Evolutionary conservation across 2,113 vertebrate genomes (phyloP).

Genomic region (Channa maculata): DNA sequence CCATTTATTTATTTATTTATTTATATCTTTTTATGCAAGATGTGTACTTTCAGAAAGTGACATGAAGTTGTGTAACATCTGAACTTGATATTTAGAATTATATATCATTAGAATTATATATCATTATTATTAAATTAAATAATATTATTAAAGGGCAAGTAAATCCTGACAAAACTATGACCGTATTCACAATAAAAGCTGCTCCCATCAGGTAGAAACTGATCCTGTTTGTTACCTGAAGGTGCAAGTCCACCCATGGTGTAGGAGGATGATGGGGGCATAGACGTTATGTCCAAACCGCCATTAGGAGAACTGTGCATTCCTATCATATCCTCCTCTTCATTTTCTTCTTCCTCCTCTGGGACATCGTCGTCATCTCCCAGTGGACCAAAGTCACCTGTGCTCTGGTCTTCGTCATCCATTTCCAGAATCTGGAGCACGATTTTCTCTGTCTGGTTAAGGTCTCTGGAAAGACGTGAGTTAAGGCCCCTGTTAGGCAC

Average conservation of each 20-base stretch:
- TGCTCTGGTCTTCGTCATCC: constrained; percentile 64
- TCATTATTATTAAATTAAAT: too few species aligned
- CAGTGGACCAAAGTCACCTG: constrained; percentile 62
- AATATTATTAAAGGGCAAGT: too few species aligned
- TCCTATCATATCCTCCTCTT: constrained; percentile 79
- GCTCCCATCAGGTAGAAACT: not conserved
- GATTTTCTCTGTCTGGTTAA: constrained; percentile 81
- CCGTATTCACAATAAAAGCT: too few species aligned
- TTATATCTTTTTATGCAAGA: too few species aligned
- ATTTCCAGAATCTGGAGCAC: constrained; percentile 84
- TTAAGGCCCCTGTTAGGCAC: constrained; percentile 62
- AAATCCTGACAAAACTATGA: too few species aligned
- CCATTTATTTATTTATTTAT: too few species aligned
- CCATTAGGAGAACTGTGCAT: constrained; percentile 78
- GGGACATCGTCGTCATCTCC: constrained; percentile 72
- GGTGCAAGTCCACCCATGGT: constrained; percentile 28
- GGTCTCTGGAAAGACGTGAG: constrained; percentile 76
- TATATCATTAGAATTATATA: too few species aligned
- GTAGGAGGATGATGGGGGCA: constrained; percentile 62
- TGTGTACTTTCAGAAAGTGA: too few species aligned
- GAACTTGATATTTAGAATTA: too few species aligned
- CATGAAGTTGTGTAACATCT: too few species aligned
- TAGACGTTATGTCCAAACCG: constrained; percentile 47
- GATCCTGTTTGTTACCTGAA: constrained; percentile 40
- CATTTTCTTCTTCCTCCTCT: constrained; percentile 79